These are phyloP conservation scores for Cephalopterus ornatus DNA, from an alignment of 2,113 vertebrate genomes.

Conservation along the genomic window DNA sequence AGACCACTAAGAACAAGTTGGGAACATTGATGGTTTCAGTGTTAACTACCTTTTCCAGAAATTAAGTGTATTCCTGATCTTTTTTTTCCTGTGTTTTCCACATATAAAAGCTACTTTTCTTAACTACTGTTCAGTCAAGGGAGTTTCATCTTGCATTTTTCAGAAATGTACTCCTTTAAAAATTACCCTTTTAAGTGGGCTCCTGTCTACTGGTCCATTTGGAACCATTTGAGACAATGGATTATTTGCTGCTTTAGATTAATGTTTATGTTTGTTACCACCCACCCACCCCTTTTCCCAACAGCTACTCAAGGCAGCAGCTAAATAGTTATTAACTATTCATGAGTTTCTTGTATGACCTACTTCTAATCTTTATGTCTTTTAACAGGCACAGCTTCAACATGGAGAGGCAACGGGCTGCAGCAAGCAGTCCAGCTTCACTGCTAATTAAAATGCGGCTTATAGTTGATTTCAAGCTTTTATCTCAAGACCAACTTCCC, in stretches of 20 bases:
- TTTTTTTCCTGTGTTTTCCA: not conserved
- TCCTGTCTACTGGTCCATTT: not conserved
- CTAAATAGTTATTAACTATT: constrained; percentile 34
- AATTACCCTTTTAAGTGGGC: not conserved
- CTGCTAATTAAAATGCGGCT: not conserved
- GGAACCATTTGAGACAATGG: not conserved
- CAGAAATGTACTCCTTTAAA: not conserved
- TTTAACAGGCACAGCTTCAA: not conserved
- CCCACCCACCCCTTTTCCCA: not conserved
- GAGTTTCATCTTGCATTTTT: not conserved
- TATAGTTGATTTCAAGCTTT: not conserved
- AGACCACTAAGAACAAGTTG: not conserved
- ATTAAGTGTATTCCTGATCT: not conserved
- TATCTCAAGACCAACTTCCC: not conserved
- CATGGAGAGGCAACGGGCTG: not conserved
- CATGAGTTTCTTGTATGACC: not conserved
- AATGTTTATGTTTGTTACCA: not conserved
- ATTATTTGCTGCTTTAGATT: constrained; percentile 16
- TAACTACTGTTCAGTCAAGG: not conserved
- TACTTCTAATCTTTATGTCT: constrained; percentile 21
- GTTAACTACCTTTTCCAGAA: not conserved
- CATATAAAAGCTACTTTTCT: not conserved
- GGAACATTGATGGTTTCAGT: not conserved
- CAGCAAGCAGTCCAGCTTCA: not conserved
- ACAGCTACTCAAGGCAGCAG: not conserved